Conservation (phyloP, 2,888 invertebrate genomes). For the Microctonus brassicae region DNA sequence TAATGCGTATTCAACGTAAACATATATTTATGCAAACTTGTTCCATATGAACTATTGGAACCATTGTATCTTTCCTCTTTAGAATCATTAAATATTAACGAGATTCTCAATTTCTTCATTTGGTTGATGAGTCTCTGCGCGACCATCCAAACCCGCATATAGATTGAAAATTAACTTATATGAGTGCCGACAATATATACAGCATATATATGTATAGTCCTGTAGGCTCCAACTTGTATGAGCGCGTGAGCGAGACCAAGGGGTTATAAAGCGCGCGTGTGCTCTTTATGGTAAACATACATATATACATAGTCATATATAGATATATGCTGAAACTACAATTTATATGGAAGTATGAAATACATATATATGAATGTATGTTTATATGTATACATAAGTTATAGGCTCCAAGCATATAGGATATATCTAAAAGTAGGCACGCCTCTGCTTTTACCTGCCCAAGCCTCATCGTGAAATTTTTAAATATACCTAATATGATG, state of each 20-base stretch:
- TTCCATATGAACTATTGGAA: constrained; percentile 23
- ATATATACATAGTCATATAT: too few species aligned
- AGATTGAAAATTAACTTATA: constrained; percentile 71
- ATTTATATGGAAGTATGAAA: background rate
- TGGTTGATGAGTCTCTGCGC: constrained; percentile 67
- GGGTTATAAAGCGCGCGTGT: constrained; percentile 46
- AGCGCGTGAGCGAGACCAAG: constrained; percentile 6
- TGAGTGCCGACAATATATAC: constrained; percentile 69
- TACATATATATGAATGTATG: background rate
- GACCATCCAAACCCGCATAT: constrained; percentile 67
- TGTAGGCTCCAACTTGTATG: background rate
- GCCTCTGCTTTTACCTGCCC: constrained; percentile 26
- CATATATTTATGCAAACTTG: constrained; percentile 30
- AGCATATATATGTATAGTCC: constrained; percentile 49
- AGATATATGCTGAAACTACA: constrained; percentile 51
- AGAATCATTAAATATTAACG: constrained; percentile 69
- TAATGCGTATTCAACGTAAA: background rate
- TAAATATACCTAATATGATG: constrained; percentile 64
- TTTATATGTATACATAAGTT: background rate
- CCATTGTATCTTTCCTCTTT: constrained; percentile 55
- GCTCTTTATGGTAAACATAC: constrained; percentile 17
- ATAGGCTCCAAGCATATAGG: background rate
- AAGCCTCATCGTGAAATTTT: constrained; percentile 56
- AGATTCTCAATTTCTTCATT: constrained; percentile 69
- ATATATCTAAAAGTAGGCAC: constrained; percentile 8